A percentile compares a stretch with the other conserved stretches of the same genome.
These are phyloP conservation scores for Rattus norvegicus DNA, from an alignment of 2,113 vertebrate species.

Conservation along the genomic window DNA sequence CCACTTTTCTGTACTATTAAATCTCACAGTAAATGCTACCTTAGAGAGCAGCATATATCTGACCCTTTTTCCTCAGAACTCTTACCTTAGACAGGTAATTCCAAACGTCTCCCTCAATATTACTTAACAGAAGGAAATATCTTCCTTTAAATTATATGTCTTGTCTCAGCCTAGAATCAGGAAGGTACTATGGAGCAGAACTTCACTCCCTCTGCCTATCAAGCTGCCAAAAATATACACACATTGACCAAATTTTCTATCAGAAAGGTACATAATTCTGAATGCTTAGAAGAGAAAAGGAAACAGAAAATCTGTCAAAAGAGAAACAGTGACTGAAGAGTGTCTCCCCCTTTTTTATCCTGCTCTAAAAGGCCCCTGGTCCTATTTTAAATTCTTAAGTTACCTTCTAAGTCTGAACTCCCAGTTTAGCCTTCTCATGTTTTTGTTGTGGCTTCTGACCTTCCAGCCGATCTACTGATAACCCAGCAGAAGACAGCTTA, in stretches of 20 bases:
- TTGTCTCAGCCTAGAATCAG: constrained; percentile 47
- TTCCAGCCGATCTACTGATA: constrained; percentile 74
- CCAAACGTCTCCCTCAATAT: constrained; percentile 9
- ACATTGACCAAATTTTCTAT: constrained; percentile 11
- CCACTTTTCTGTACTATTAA: neutral
- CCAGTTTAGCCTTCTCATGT: constrained; percentile 67
- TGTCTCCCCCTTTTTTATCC: neutral
- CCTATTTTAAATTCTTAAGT: constrained; percentile 30
- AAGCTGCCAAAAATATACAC: constrained; percentile 61
- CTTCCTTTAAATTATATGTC: constrained; percentile 48
- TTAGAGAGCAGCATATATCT: neutral
- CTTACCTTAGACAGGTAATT: neutral
- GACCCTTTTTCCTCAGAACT: neutral
- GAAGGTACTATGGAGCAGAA: neutral
- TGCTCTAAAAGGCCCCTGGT: neutral
- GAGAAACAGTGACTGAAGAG: constrained; percentile 18
- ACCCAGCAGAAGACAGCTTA: constrained; percentile 70
- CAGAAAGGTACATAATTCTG: constrained; percentile 32
- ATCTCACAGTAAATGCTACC: neutral
- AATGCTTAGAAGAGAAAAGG: constrained; percentile 26
- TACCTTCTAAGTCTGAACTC: constrained; percentile 43
- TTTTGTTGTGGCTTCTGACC: constrained; percentile 76
- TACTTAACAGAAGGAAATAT: constrained; percentile 54
- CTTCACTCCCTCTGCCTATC: constrained; percentile 14
- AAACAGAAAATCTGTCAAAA: constrained; percentile 31